Evolutionary conservation across 2,888 invertebrate genomes (phyloP).

Genomic region (Chloroclystis v-ata): DNA sequence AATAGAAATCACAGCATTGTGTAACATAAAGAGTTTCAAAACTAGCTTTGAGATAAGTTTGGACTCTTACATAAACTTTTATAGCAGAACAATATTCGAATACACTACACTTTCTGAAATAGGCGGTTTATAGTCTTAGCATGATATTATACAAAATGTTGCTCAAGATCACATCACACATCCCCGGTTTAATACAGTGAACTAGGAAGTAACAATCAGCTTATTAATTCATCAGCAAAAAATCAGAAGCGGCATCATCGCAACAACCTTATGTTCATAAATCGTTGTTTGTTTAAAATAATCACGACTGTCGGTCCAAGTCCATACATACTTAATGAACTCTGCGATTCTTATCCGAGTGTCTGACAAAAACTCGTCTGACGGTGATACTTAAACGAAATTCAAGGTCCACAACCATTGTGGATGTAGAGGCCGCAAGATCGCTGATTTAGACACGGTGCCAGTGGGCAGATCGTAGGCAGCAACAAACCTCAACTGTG

Average conservation of each 20-base stretch:
- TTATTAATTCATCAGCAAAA: conserved; percentile 41
- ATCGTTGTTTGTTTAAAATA: conserved; percentile 50
- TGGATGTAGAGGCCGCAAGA: conserved; percentile 31
- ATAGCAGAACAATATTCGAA: not conserved
- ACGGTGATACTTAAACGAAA: conserved; percentile 45
- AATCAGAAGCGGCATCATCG: conserved; percentile 39
- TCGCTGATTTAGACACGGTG: conserved; percentile 29
- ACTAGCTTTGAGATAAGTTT: conserved; percentile 1
- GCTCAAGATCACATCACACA: too few relatives aligned
- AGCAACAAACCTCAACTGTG: conserved; percentile 20
- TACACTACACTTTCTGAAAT: too few relatives aligned
- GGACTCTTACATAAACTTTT: not conserved
- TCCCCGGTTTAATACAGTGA: conserved; percentile 25
- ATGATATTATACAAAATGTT: too few relatives aligned
- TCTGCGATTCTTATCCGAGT: conserved; percentile 53
- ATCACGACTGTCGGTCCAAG: conserved; percentile 45
- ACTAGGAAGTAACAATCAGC: conserved; percentile 58
- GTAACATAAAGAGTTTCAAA: conserved; percentile 5
- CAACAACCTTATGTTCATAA: conserved; percentile 30
- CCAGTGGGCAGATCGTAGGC: conserved; percentile 27
- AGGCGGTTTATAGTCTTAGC: too few relatives aligned
- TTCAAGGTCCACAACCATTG: conserved; percentile 34
- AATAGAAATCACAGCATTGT: conserved; percentile 12
- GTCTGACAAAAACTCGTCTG: conserved; percentile 58
- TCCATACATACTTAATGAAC: conserved; percentile 56